Conservation (phyloP, 2,113 vertebrate genomes). For the Mellivora capensis region DNA sequence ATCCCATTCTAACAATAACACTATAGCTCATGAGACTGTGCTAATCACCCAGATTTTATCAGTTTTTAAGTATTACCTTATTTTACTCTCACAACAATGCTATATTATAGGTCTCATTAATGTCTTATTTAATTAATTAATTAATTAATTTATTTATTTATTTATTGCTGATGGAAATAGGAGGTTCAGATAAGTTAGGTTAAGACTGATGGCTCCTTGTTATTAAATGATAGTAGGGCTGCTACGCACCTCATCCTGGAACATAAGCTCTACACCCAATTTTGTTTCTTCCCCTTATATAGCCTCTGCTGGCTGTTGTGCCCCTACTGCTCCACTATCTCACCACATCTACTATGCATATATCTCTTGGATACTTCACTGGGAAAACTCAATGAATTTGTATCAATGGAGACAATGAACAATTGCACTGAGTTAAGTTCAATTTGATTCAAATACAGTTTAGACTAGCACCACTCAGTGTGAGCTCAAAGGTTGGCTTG, state of each 20-base stretch:
- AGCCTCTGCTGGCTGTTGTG: accelerated
- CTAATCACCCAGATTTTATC: not conserved
- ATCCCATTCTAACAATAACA: not conserved
- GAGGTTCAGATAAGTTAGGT: not conserved
- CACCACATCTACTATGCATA: accelerated
- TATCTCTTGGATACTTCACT: not conserved
- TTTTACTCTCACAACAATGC: not conserved
- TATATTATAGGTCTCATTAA: not conserved
- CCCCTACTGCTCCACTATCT: accelerated
- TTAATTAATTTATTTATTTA: not conserved
- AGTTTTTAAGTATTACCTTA: not conserved
- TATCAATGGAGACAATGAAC: not conserved
- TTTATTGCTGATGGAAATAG: not conserved
- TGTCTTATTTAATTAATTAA: not conserved
- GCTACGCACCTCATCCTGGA: accelerated
- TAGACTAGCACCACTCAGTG: not conserved
- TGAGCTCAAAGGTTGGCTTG: not conserved
- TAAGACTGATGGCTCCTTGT: not conserved
- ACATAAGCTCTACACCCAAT: accelerated
- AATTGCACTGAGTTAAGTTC: not conserved
- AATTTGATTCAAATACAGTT: not conserved
- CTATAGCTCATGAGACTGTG: not conserved
- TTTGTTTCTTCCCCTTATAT: not conserved
- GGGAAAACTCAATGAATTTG: not conserved
- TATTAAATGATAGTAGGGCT: no score